Percentiles rank a stretch among this genome's conserved stretches.
Conservation (phyloP, 2,888 invertebrate genomes). For the Pollenia labialis region DNA sequence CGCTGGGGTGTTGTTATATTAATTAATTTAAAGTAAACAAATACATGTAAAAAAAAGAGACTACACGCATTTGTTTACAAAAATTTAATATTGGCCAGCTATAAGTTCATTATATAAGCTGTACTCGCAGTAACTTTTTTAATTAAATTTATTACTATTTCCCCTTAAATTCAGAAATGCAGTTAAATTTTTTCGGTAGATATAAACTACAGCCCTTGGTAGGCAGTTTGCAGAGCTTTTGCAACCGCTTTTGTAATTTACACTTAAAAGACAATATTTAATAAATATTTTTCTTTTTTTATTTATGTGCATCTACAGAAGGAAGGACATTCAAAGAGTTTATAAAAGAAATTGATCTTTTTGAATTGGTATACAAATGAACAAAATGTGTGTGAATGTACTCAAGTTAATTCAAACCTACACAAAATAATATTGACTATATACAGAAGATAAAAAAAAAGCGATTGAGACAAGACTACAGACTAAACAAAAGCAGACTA, state of each 20-base stretch:
- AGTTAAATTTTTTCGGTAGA: too few relatives aligned
- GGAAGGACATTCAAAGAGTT: background rate
- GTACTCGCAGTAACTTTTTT: background rate
- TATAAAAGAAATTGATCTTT: background rate
- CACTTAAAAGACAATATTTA: background rate
- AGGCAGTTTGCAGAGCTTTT: too few relatives aligned
- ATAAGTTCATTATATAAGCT: background rate
- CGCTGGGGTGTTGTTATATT: conserved; percentile 28
- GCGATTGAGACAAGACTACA: too few relatives aligned
- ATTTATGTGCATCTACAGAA: background rate
- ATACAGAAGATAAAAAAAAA: too few relatives aligned
- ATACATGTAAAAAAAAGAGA: background rate
- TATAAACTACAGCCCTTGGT: too few relatives aligned
- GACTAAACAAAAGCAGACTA: too few relatives aligned
- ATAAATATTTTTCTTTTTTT: background rate
- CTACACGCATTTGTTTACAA: too few relatives aligned
- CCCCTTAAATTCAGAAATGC: too few relatives aligned
- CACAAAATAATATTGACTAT: too few relatives aligned
- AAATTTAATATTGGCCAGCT: background rate
- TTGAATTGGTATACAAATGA: background rate
- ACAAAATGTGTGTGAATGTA: too few relatives aligned
- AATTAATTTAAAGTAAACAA: conserved; percentile 53
- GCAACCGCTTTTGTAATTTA: background rate
- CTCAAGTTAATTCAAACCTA: too few relatives aligned
- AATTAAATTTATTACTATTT: background rate